phyloP scores from a whole-genome alignment of 2,797 vertebrate genomes.

The Mus spretus region DNA sequence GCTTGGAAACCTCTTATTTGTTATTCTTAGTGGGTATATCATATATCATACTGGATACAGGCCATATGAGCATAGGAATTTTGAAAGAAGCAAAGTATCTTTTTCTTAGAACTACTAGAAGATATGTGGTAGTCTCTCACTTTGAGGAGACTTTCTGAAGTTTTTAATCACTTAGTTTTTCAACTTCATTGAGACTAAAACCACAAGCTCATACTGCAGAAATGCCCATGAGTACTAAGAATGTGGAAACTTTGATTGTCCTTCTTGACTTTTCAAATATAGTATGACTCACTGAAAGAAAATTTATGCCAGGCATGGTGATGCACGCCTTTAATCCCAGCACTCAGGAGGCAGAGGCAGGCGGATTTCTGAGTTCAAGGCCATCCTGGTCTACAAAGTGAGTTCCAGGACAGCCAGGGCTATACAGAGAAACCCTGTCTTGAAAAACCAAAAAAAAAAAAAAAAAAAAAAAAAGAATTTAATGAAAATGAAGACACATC shows the following conservation, averaged over 20 bases:
- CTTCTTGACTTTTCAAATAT: background rate
- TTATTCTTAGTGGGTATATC: background rate
- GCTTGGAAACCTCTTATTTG: background rate
- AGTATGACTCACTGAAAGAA: background rate
- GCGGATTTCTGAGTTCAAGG: no score
- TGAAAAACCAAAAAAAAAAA: no score
- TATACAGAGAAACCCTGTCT: no score
- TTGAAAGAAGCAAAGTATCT: background rate
- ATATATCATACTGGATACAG: background rate
- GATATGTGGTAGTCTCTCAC: background rate
- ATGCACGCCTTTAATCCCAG: no score
- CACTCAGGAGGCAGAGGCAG: no score
- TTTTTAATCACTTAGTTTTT: background rate
- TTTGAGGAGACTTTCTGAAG: background rate
- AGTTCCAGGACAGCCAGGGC: no score
- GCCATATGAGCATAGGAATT: background rate
- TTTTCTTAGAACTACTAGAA: background rate
- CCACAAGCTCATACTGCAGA: background rate
- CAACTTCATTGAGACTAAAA: background rate
- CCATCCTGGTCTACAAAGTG: no score
- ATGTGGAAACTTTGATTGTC: background rate
- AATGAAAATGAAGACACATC: no score
- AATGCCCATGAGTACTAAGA: background rate
- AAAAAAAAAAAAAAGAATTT: no score
- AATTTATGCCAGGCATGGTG: background rate